Conservation (phyloP, 2,113 vertebrate genomes). For the Campylomormyrus numenius region DNA sequence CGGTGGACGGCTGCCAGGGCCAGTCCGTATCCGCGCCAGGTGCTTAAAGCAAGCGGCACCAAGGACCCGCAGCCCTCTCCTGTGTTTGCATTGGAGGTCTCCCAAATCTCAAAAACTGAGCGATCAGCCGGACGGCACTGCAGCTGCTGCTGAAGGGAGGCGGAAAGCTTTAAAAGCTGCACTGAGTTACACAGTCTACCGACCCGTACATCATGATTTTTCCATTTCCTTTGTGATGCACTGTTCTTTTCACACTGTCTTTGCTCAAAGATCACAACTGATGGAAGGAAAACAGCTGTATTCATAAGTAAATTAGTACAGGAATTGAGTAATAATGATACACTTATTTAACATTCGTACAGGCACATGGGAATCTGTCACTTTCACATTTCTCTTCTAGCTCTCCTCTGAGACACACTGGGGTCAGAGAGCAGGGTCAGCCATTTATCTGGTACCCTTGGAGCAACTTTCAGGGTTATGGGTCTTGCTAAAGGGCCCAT, state of each 20-base stretch:
- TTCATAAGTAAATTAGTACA: background rate
- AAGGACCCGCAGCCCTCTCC: background rate
- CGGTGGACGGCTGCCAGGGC: constrained; percentile 25
- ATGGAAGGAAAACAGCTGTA: background rate
- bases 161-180: background rate
- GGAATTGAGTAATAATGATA: background rate
- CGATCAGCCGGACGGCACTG: background rate
- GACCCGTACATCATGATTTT: background rate
- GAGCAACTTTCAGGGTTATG: background rate
- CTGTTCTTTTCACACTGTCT: background rate
- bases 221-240: background rate
- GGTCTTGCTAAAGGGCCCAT: background rate
- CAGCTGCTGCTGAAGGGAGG: background rate
- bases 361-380: background rate
- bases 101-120: background rate
- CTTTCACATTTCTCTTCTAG: background rate
- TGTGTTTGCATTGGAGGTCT: background rate
- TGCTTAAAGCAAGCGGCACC: constrained; percentile 12
- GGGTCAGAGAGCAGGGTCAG: background rate
- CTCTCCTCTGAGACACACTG: background rate
- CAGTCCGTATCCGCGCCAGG: constrained; percentile 21
- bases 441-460: background rate
- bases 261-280: background rate
- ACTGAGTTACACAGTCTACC: background rate
- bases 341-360: background rate